These are phyloP conservation scores for Tapirus indicus DNA, from an alignment of 2,797 vertebrate genomes.

Conservation along the genomic window DNA sequence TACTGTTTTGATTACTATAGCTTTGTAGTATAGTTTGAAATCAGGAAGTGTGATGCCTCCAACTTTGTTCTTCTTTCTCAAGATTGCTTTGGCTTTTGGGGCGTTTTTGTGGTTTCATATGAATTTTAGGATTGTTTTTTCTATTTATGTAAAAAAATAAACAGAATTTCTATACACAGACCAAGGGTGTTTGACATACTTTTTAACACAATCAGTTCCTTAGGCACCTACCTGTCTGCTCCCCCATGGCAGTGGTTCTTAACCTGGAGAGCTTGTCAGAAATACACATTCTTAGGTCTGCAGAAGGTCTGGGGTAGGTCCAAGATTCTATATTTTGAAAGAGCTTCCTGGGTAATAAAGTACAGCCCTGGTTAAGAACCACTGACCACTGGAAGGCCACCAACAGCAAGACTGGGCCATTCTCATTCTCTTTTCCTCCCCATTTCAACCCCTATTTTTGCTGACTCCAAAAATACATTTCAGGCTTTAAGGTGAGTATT, in stretches of 20 bases:
- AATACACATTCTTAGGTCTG: neutral
- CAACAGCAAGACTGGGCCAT: neutral
- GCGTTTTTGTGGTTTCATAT: neutral
- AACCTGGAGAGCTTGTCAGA: neutral
- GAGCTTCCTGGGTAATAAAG: neutral
- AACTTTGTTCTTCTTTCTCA: neutral
- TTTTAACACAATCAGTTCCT: slow-evolving; percentile 37
- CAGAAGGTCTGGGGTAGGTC: neutral
- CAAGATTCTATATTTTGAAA: slow-evolving; percentile 22
- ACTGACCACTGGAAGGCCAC: neutral
- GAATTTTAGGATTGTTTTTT: neutral
- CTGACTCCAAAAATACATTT: neutral
- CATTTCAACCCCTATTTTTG: slow-evolving; percentile 20
- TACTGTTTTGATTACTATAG: neutral
- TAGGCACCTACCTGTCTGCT: neutral
- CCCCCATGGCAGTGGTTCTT: neutral
- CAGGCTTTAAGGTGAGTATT: neutral
- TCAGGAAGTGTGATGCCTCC: neutral
- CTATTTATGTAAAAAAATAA: neutral
- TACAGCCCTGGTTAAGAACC: neutral
- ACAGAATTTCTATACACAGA: slow-evolving; percentile 2
- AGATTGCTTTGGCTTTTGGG: neutral
- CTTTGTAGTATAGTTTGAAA: neutral
- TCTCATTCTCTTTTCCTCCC: neutral
- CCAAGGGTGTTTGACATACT: neutral